These are phyloP conservation scores for Lasioglossum pauxillum DNA, from an alignment of 2,888 invertebrate species.

Conservation along the genomic window DNA sequence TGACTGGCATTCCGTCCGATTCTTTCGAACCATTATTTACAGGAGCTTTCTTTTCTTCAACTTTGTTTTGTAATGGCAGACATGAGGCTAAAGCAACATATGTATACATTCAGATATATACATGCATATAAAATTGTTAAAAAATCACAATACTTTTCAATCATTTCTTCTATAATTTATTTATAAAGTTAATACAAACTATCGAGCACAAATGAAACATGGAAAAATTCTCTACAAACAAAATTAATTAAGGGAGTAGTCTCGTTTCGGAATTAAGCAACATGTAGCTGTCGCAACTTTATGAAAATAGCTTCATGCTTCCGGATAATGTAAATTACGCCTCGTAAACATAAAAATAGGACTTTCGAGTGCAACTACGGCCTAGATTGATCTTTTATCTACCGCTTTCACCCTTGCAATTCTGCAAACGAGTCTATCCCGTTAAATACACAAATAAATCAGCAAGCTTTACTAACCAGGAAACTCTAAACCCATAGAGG, in stretches of 20 bases:
- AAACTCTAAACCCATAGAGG: slow-evolving; percentile 64
- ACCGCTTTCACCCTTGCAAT: no score
- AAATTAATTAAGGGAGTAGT: not conserved
- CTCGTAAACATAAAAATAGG: no score
- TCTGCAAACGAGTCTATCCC: no score
- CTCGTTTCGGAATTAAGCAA: no score
- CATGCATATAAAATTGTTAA: not conserved
- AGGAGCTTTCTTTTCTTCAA: slow-evolving; percentile 79
- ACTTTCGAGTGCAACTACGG: no score
- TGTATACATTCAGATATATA: slow-evolving; percentile 12
- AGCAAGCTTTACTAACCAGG: slow-evolving; percentile 66
- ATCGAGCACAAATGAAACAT: not conserved
- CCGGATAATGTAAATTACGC: no score
- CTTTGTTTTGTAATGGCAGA: slow-evolving; percentile 73
- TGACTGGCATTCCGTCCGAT: slow-evolving; percentile 63
- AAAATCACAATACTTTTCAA: not conserved
- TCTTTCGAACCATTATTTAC: slow-evolving; percentile 77
- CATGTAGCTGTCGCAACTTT: no score
- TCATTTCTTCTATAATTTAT: not conserved
- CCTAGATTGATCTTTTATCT: no score
- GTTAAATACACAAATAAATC: not conserved
- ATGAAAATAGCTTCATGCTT: no score
- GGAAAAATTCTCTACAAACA: not conserved
- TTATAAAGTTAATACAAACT: not conserved
- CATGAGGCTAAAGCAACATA: slow-evolving; percentile 58